These are phyloP conservation scores for Chiroxiphia lanceolata DNA, from an alignment of 2,797 vertebrate genomes.

Conservation along the genomic window DNA sequence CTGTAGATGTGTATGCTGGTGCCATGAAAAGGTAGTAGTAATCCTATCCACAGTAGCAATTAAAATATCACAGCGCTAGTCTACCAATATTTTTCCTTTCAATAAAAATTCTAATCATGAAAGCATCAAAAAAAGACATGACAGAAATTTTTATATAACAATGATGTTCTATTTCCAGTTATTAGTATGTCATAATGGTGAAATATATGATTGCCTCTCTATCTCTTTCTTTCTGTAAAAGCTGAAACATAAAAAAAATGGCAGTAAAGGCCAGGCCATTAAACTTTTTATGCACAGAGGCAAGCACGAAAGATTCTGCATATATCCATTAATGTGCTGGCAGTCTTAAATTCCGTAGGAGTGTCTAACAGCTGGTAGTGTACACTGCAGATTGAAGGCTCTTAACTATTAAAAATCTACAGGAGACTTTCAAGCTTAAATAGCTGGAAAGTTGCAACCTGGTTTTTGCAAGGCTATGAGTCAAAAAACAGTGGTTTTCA, in stretches of 20 bases:
- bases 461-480: not conserved
- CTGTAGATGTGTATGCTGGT: constrained; percentile 38
- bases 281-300: not conserved
- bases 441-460: not conserved
- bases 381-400: not conserved
- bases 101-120: constrained; percentile 4
- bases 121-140: not conserved
- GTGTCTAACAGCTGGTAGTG: not conserved
- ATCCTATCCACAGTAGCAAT: constrained; percentile 15
- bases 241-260: not conserved
- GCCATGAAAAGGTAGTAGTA: constrained; percentile 53
- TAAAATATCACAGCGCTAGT: constrained; percentile 19
- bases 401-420: not conserved
- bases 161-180: constrained; percentile 1
- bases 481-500: not conserved
- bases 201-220: not conserved
- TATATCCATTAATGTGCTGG: not conserved
- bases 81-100: not conserved
- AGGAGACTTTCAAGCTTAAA: not conserved
- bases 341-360: not conserved
- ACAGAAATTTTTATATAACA: not conserved
- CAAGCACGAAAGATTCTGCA: not conserved
- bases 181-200: not conserved
- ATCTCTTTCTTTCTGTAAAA: not conserved
- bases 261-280: not conserved